A percentile compares a stretch with the other conserved stretches of the same genome.
phyloP scores from a whole-genome alignment of 1,140 invertebrate species.

The Reticulitermes speratus region DNA sequence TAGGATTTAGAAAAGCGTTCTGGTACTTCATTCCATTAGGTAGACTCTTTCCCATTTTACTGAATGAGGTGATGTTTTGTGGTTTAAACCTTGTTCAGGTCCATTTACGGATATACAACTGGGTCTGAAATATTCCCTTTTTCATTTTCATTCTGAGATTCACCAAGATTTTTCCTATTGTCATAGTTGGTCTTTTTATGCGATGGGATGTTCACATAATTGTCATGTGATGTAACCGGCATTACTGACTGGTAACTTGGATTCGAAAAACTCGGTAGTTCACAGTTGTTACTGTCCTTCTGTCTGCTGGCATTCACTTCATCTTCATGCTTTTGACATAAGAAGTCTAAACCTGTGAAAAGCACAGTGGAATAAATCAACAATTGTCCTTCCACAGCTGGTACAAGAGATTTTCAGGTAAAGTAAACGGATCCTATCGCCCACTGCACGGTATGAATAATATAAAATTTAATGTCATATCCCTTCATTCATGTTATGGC shows the following conservation, averaged over 20 bases:
- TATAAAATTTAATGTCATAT: too few species aligned
- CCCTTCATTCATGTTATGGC: too few species aligned
- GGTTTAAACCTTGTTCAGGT: not conserved
- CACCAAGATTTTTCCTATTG: constrained; percentile 6
- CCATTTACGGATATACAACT: not conserved
- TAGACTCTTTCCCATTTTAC: not conserved
- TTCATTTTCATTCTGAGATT: not conserved
- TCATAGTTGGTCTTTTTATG: constrained; percentile 54
- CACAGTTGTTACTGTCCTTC: not conserved
- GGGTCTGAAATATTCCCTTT: not conserved
- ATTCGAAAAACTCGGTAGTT: constrained; percentile 3
- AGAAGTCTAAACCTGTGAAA: not conserved
- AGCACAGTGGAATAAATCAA: not conserved
- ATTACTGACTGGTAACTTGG: constrained; percentile 21
- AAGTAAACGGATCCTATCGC: too few species aligned
- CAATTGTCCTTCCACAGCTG: not conserved
- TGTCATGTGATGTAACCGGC: constrained; percentile 52
- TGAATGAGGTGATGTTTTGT: not conserved
- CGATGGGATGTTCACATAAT: constrained; percentile 61
- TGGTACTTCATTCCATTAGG: not conserved
- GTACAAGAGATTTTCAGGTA: too few species aligned
- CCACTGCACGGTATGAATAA: too few species aligned
- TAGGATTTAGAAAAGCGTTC: constrained; percentile 50
- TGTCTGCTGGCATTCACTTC: not conserved
- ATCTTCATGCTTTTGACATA: not conserved